Percentiles rank a stretch among this genome's conserved stretches.
Evolutionary conservation across 37 sponge, comb jelly and placozoan species (phyloP).

Genomic region (Lycopodina hypogea): DNA sequence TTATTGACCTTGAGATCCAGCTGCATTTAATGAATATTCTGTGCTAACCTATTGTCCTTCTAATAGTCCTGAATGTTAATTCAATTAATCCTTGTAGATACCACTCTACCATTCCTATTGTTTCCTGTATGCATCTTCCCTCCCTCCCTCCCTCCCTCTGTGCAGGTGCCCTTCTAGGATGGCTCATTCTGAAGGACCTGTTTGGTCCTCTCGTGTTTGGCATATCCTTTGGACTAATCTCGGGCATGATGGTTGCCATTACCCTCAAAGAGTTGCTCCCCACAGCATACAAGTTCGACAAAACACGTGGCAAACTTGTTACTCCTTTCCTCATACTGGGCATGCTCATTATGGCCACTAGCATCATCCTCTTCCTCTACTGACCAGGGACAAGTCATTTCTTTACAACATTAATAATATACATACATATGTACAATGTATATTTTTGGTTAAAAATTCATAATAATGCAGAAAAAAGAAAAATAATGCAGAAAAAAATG

Average conservation of each 20-base stretch:
- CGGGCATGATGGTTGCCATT: conserved; percentile 78
- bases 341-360: conserved; percentile 66
- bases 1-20: no score
- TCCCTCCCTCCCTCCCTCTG: neutral
- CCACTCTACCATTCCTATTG: no score
- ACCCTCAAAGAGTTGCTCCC: conserved; percentile 65
- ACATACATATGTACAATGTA: neutral
- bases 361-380: conserved; percentile 54
- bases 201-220: conserved; percentile 69
- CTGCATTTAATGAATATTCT: no score
- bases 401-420: neutral
- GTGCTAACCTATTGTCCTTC: no score
- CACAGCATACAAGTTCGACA: conserved; percentile 63
- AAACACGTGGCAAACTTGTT: conserved; percentile 20
- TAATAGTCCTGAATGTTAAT: no score
- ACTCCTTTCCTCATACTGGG: conserved; percentile 35
- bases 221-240: conserved; percentile 56
- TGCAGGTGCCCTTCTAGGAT: conserved; percentile 61
- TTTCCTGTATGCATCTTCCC: no score
- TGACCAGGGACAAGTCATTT: neutral
- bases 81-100: no score
- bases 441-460: no score
- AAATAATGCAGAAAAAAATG: no score
- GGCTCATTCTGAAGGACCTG: conserved; percentile 40
- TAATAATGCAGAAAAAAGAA: no score